A percentile compares a stretch with the other conserved stretches of the same genome.
Conservation (phyloP, 2,888 invertebrate genomes). For the Cantharis nigra region DNA sequence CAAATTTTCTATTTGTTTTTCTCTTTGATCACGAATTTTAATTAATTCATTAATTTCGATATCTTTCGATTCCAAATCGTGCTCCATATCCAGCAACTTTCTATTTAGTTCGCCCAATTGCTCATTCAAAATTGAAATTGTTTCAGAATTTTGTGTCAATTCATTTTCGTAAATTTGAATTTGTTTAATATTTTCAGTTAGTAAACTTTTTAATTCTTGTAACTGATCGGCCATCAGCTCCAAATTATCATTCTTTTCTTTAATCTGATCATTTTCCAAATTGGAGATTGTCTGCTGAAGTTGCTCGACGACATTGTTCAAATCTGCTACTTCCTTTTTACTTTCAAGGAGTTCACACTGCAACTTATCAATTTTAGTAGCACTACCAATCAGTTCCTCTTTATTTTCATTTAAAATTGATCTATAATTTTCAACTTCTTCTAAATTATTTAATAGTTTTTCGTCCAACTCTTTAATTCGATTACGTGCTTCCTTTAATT, state of each 20-base stretch:
- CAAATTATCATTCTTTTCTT: constrained; percentile 54
- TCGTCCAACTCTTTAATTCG: constrained; percentile 42
- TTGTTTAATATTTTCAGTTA: constrained; percentile 60
- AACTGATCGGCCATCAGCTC: constrained; percentile 61
- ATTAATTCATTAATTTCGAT: constrained; percentile 57
- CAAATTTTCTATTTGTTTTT: constrained; percentile 51
- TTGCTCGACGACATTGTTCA: constrained; percentile 59
- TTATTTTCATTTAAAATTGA: constrained; percentile 48
- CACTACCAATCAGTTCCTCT: constrained; percentile 46
- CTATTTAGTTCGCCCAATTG: constrained; percentile 62
- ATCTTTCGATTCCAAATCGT: constrained; percentile 56
- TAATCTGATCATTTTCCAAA: constrained; percentile 59
- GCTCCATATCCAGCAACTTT: constrained; percentile 61
- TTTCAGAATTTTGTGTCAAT: constrained; percentile 60
- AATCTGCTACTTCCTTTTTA: constrained; percentile 44
- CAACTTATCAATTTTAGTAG: constrained; percentile 43
- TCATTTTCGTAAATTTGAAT: constrained; percentile 62
- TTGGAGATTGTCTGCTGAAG: constrained; percentile 58
- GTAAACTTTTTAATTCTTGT: constrained; percentile 59
- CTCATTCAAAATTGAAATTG: constrained; percentile 64
- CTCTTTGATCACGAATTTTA: constrained; percentile 52
- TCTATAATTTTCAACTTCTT: constrained; percentile 47
- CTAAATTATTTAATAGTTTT: constrained; percentile 41
- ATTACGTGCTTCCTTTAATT: constrained; percentile 37
- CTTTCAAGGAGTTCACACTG: constrained; percentile 35